Evolutionary conservation across 2,113 vertebrate genomes (phyloP).

Genomic region (Capreolus pygargus): DNA sequence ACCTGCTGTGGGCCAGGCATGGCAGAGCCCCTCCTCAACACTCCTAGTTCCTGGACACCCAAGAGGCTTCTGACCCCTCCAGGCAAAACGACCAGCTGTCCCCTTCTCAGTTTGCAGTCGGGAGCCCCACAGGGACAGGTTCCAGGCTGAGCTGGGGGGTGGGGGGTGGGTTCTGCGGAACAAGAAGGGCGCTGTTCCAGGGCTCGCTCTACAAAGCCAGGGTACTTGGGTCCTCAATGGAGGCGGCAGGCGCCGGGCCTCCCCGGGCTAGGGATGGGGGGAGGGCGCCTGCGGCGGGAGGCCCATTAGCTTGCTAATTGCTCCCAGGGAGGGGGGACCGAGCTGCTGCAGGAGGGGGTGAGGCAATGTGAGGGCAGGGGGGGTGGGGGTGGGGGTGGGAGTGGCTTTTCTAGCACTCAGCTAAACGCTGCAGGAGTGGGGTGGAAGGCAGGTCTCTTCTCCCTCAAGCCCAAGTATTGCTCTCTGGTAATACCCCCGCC

Average conservation of each 20-base stretch:
- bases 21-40: neutral
- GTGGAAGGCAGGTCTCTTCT: neutral
- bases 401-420: constrained; percentile 24
- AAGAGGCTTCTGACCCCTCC: neutral
- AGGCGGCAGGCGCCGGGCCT: constrained; percentile 25
- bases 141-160: neutral
- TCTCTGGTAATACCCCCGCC: neutral
- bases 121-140: neutral
- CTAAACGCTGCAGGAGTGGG: neutral
- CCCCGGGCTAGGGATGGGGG: constrained; percentile 2
- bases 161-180: neutral
- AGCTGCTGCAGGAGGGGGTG: neutral
- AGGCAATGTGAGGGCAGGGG: neutral
- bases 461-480: neutral
- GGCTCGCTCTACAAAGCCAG: neutral
- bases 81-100: neutral
- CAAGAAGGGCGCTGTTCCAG: neutral
- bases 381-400: neutral
- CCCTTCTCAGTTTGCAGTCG: neutral
- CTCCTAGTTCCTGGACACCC: neutral
- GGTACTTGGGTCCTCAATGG: constrained; percentile 13
- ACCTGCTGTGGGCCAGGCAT: constrained; percentile 44
- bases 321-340: neutral
- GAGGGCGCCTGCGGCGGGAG: constrained; percentile 42
- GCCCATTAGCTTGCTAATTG: constrained; percentile 69